Evolutionary conservation across 2,888 invertebrate genomes (phyloP), one percentile per base, ranked within the genome.

Genomic region (Dyspetes luteomarginatus): DNA sequence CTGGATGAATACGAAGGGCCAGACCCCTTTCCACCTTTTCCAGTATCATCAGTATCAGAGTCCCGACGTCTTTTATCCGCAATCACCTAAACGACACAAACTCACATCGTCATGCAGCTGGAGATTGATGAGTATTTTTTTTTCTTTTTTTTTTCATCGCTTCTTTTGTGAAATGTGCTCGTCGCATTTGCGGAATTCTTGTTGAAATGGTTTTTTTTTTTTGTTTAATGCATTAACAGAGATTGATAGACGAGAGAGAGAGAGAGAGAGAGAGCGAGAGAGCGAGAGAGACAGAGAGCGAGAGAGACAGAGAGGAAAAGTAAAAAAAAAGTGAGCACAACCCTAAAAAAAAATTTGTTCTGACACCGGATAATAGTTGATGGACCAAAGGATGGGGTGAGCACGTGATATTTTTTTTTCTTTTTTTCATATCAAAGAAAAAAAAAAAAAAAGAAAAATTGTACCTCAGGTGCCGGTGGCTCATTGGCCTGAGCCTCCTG

Each of bases 21-120:
- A 85, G 87, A 87, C 86, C 89, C 89, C 88, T 88, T 90, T 82
- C 88, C 86, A 86, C 87, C 88, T 86, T 85, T 88, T 86, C 89
- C 89, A 87, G 87, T 88, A 87, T 90, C 90, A 85, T 89, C 91
- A 85, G 86, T 90, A 87, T 90, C 90, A 84, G 91, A 91, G 88
- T 89, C 89, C 86, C 89, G 89, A 87, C 90, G 89, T 84, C 89
- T 90, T 85, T 90, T 91, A 90, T 92, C 92, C 90, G 90, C 89
- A 90, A 88, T 90, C 88, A 92, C 92, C 92, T 92, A 91, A 89
- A 91, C 89, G 88, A 90, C 87, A 91, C 88, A 92, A 88, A 91
- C 90, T 91, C 87, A 90, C 88, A 89, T 89, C 85, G 83, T 85
- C 85, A 84, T 85, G 83, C 82, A 67, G 80, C 68, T 76, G 76